Evolutionary conservation across 2,113 vertebrate genomes (phyloP), one percentile per base, ranked within the genome.

Genomic region (Xyliphius kryptos): DNA sequence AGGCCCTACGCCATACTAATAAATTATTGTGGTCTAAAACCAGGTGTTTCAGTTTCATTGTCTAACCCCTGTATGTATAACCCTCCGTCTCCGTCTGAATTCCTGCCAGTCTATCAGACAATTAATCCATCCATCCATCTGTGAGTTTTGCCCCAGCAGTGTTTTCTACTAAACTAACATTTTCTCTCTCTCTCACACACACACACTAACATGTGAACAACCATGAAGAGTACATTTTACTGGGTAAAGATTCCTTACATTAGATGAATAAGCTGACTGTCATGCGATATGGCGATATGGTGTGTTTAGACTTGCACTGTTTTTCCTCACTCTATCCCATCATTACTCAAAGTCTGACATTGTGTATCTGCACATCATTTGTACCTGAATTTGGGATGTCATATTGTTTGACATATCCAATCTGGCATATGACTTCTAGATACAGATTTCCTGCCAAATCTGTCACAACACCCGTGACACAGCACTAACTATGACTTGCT

Each of bases 331-430:
- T 36, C 26, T 36, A 3, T 16, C 22, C n/a, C n/a, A 8, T 16
- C n/a, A 36, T 53, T 53, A 53, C 50, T 53, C 50, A 32, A 5
- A 15, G 22, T 54, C 51, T 36, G 22, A 15, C n/a, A 36, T n/a
- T 36, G 26, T 16, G 26, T 16, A 54, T 54, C 51, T 16, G n/a
- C 21, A 11, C 26, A 15, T 54, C 32, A 12, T 55, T 55, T 55
- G 15, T 38, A 2, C 15, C 32, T 19, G 32, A 37, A 17, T 2
- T 17, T 7, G 9, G 2, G 53, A 2, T 15, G 13, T 19, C 26
- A 55, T 38, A 5, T 47, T 48, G 41, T 54, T 40, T 54, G 26
- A 56, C 51, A 54, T 16, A 16, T 11, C 9, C 4, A 2, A 54
- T 10, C 16, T 54, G 26, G n/a, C 51, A 54, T 16, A 11, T 54